A percentile compares a stretch with the other conserved stretches of the same genome.
These are phyloP conservation scores for Alethe castanea DNA, from an alignment of 2,113 vertebrate genomes.

Conservation along the genomic window DNA sequence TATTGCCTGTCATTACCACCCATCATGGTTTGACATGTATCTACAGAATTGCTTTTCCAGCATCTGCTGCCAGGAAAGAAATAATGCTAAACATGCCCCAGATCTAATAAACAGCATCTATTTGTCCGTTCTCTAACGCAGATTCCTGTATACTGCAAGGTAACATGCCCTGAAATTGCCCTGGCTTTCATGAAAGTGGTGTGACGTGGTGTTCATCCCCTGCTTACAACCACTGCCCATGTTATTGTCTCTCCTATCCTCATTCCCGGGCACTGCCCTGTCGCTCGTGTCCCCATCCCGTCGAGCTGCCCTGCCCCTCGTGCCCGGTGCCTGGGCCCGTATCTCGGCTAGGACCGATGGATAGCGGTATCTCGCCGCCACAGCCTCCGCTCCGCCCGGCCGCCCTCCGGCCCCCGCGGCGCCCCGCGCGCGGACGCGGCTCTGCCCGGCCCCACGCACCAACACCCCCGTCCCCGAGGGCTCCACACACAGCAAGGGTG, in stretches of 20 bases:
- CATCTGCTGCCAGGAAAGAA: neutral
- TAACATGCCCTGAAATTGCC: neutral
- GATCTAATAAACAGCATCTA: neutral
- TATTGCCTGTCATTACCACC: neutral
- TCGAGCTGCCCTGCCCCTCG: neutral
- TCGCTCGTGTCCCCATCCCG: neutral
- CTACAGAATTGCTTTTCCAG: neutral
- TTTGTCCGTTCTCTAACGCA: neutral
- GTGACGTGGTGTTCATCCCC: rapidly evolving
- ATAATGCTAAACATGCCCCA: neutral
- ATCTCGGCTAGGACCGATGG: neutral
- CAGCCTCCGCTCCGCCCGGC: neutral
- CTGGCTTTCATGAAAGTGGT: rapidly evolving
- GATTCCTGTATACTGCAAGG: neutral
- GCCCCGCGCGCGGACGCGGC: neutral
- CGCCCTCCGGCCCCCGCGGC: neutral
- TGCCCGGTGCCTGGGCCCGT: neutral
- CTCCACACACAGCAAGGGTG: neutral
- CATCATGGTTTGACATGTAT: neutral
- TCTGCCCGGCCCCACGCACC: neutral
- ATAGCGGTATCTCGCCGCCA: neutral
- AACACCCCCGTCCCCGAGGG: neutral
- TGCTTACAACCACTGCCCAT: no score
- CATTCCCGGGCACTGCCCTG: neutral
- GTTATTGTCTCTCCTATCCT: rapidly evolving